A percentile compares a stretch with the other conserved stretches of the same genome.
Evolutionary conservation across 1,140 invertebrate genomes (phyloP).

Genomic region (Ephestia elutella): DNA sequence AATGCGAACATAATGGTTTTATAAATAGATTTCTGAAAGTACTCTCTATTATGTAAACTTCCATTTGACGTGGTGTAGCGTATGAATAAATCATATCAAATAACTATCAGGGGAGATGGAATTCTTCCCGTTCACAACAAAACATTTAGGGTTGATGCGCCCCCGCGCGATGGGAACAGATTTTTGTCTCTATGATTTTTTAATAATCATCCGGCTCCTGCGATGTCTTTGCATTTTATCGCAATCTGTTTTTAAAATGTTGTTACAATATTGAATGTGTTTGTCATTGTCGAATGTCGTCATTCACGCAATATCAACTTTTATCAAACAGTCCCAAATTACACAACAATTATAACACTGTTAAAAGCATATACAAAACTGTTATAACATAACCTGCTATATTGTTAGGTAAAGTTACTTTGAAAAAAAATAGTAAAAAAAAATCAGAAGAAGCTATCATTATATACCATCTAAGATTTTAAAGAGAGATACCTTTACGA

Average conservation of each 20-base stretch:
- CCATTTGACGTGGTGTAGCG: conserved; percentile 50
- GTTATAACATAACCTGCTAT: no score
- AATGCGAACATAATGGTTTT: conserved; percentile 52
- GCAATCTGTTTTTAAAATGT: background rate
- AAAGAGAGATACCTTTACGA: no score
- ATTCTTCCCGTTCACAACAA: conserved; percentile 14
- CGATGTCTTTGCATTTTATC: background rate
- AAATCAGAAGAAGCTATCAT: no score
- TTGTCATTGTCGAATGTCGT: no score
- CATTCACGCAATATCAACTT: no score
- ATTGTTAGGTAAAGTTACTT: no score
- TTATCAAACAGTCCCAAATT: no score
- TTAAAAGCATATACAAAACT: no score
- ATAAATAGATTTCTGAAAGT: conserved; percentile 66
- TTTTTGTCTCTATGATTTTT: conserved; percentile 19
- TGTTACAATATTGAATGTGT: no score
- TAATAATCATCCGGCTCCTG: conserved; percentile 13
- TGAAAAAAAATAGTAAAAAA: no score
- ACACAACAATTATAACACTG: no score
- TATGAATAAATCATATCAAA: conserved; percentile 72
- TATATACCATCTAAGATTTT: no score
- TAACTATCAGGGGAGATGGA: conserved; percentile 65
- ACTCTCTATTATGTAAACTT: conserved; percentile 69
- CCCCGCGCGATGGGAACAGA: conserved; percentile 9
- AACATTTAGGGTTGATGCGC: conserved; percentile 14